Evolutionary conservation across 2,888 invertebrate species (phyloP), one percentile per base, ranked within the genome.

Genomic region (Altica lythri): DNA sequence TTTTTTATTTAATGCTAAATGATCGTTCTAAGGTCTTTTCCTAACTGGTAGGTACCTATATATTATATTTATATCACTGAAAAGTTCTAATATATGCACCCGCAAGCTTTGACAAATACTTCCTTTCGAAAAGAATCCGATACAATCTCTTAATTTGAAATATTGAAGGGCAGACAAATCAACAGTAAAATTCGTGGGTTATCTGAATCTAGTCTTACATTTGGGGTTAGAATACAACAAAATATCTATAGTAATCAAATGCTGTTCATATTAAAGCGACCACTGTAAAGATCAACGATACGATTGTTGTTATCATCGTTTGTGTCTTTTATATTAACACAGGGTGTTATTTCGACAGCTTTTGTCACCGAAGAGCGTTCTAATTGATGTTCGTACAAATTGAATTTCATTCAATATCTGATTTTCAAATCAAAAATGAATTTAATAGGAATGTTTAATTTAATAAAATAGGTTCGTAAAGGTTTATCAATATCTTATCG

Each of bases 341-440:
- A 54, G 62, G 61, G 58, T 58, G 65, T 66, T 64, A 65, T 67
- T 70, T 69, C 65, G 67, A 69, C 68, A 66, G 59, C 67, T 63
- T 66, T 71, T 70, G 68, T 69, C 67, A 64, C 66, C 58, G 63
- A 60, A 58, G 65, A 64, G 63, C 61, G 63, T 66, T 68, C 67
- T 68, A 70, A 70, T 70, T 70, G 68, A 66, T 34, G 34, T 14
- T 14, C 64, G 66, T 66, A 52, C 59, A 58, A 65, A 69, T 65
- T 65, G 62, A 27, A 46, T 46, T n/a, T n/a, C n/a, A n/a, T n/a
- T n/a, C n/a, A n/a, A n/a, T n/a, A n/a, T n/a, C n/a, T n/a, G n/a
- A n/a, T n/a, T n/a, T n/a, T n/a, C n/a, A n/a, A n/a, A n/a, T n/a
- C n/a, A n/a, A n/a, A n/a, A n/a, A n/a, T n/a, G n/a, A n/a, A n/a